A percentile compares a stretch with the other conserved stretches of the same genome.
phyloP scores from a whole-genome alignment of 2,113 vertebrate genomes.

The Pluvianellus socialis region DNA sequence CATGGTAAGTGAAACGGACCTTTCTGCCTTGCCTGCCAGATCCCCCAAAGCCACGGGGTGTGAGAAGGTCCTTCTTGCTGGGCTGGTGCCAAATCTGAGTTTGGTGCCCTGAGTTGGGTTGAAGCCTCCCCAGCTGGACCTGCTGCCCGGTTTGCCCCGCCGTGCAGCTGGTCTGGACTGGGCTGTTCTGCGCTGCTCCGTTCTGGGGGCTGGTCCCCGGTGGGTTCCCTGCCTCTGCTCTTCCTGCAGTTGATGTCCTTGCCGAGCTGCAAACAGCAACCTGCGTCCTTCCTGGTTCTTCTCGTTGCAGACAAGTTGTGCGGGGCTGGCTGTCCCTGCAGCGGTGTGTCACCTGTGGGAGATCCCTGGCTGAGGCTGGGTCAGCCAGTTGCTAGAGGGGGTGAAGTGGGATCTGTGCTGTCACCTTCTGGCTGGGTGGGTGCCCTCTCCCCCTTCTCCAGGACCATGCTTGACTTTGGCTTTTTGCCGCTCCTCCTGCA shows the following conservation, averaged over 20 bases:
- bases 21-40: neutral
- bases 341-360: too few species aligned
- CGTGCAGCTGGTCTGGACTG: neutral
- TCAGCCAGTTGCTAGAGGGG: rapidly evolving
- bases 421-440: rapidly evolving
- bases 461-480: rapidly evolving
- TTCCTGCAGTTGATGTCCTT: neutral
- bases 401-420: neutral
- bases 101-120: neutral
- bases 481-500: neutral
- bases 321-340: neutral
- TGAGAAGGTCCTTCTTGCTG: neutral
- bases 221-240: neutral
- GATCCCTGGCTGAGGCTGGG: rapidly evolving
- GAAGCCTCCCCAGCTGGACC: neutral
- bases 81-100: neutral
- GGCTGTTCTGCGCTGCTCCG: too few species aligned
- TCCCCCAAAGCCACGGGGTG: neutral
- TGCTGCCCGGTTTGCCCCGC: rapidly evolving
- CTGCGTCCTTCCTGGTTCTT: neutral
- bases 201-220: neutral
- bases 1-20: rapidly evolving
- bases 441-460: neutral
- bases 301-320: rapidly evolving
- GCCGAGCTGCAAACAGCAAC: neutral